Evolutionary conservation across 2,797 vertebrate genomes (phyloP).

Genomic region (Sebastes itinus): DNA sequence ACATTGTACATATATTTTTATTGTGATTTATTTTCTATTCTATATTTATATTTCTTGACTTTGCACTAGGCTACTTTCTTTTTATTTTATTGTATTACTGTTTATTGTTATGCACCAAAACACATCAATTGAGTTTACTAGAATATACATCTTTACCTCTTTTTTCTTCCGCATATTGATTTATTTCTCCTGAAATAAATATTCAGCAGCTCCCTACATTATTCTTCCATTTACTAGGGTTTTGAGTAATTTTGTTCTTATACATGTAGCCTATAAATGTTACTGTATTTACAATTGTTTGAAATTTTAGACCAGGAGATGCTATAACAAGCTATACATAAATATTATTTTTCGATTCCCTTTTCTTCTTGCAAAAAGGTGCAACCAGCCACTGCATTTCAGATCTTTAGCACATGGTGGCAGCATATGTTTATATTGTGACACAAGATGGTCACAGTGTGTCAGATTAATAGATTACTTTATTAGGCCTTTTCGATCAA

Average conservation of each 20-base stretch:
- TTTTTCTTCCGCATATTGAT: not conserved
- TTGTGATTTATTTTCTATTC: not conserved
- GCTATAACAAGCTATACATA: not conserved
- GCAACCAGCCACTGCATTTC: not conserved
- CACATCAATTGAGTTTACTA: not conserved
- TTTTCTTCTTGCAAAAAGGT: not conserved
- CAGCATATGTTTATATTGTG: slow-evolving; percentile 39
- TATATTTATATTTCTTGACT: not conserved
- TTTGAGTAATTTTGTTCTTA: not conserved
- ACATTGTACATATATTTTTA: not conserved
- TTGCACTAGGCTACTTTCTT: not conserved
- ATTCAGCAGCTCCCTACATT: not conserved
- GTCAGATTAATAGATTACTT: not conserved
- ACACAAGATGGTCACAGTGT: not conserved
- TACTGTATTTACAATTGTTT: not conserved
- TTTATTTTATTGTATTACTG: not conserved
- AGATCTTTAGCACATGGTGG: slow-evolving; percentile 58
- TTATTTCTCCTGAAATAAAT: not conserved
- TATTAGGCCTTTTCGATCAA: not conserved
- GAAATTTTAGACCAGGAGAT: not conserved
- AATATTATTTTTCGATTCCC: not conserved
- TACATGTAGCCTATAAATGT: not conserved
- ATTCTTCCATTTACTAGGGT: not conserved
- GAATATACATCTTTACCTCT: not conserved
- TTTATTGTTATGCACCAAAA: not conserved